Evolutionary conservation across 2,113 vertebrate species (phyloP).

Genomic region (Tricholaema leucomelas): DNA sequence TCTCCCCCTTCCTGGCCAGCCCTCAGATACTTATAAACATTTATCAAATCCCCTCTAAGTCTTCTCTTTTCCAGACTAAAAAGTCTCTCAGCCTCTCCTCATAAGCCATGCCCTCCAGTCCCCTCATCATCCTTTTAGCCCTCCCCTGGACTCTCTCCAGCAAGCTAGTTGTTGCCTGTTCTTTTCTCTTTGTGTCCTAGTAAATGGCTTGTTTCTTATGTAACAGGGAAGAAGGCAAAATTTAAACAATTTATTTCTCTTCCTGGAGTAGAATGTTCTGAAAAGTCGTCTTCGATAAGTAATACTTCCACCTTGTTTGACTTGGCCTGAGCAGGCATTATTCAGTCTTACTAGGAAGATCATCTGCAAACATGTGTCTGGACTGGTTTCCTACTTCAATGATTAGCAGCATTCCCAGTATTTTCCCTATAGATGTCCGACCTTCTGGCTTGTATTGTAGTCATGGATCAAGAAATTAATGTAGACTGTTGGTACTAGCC

Average conservation of each 20-base stretch:
- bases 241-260: not conserved
- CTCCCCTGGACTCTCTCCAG: no score
- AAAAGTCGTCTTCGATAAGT: not conserved
- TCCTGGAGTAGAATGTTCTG: not conserved
- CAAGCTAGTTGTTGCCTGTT: not conserved
- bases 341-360: not conserved
- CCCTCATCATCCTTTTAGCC: no score
- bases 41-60: no score
- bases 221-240: not conserved
- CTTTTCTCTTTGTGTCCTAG: not conserved
- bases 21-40: no score
- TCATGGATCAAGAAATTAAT: not conserved
- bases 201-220: not conserved
- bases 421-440: not conserved
- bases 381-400: not conserved
- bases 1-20: no score
- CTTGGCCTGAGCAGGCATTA: not conserved
- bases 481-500: not conserved
- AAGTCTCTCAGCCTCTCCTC: no score
- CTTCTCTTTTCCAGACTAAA: no score
- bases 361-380: not conserved
- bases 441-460: not conserved
- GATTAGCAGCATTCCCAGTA: not conserved
- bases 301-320: not conserved
- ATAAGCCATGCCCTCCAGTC: no score